These are phyloP conservation scores for Pagrus major DNA, from an alignment of 2,113 vertebrate genomes.

Conservation along the genomic window DNA sequence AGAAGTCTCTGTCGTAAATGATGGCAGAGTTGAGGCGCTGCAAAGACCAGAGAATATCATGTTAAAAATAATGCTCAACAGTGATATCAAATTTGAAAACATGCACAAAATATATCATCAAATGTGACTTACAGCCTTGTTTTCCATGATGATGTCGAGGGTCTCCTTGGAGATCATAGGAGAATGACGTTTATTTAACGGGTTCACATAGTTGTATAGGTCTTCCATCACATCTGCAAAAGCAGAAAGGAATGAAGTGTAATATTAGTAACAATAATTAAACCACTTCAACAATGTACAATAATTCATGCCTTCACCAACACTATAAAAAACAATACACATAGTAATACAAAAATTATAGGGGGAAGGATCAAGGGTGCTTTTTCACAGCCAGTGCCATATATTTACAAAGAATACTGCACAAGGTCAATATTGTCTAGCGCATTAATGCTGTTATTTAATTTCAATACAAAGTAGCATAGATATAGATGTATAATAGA, in stretches of 20 bases:
- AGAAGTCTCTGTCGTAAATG: conserved; percentile 96
- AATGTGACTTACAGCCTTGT: conserved; percentile 90
- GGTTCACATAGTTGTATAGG: conserved; percentile 93
- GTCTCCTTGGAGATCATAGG: conserved; percentile 95
- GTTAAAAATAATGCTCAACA: background rate
- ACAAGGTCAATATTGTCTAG: background rate
- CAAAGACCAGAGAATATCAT: background rate
- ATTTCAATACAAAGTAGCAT: background rate
- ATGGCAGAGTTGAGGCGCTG: conserved; percentile 97
- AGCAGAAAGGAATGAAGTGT: background rate
- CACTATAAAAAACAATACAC: background rate
- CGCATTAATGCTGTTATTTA: background rate
- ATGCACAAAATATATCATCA: background rate
- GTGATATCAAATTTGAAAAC: background rate
- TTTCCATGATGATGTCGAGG: conserved; percentile 89
- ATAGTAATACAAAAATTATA: background rate
- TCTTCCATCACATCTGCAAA: conserved; percentile 96
- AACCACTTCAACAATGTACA: background rate
- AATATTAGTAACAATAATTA: background rate
- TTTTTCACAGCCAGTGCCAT: background rate
- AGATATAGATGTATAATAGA: background rate
- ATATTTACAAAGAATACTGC: background rate
- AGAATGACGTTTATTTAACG: conserved; percentile 90
- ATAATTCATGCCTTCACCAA: background rate
- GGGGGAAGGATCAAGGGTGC: background rate